phyloP scores from a whole-genome alignment of 1,140 invertebrate genomes.

The Drosophila pseudoananassae region DNA sequence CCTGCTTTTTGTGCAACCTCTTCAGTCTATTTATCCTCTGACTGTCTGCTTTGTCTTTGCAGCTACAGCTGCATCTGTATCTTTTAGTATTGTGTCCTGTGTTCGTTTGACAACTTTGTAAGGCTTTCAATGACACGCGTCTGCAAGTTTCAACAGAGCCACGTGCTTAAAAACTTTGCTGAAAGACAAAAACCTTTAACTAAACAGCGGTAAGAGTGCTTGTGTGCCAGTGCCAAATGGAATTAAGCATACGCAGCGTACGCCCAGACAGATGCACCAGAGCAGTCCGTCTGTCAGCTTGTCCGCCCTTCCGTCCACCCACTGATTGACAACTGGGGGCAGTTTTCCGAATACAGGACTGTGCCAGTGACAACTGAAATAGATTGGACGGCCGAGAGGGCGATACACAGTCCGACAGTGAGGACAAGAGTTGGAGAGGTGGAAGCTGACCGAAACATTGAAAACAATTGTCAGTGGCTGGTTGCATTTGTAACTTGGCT shows the following conservation, averaged over 20 bases:
- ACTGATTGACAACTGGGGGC: slow-evolving; percentile 64
- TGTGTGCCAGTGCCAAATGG: slow-evolving; percentile 34
- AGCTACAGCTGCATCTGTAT: neutral
- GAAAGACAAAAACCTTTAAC: slow-evolving; percentile 69
- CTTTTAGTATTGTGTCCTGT: slow-evolving; percentile 2
- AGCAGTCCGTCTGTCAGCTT: slow-evolving; percentile 5
- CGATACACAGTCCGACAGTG: neutral
- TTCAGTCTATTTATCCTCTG: slow-evolving; percentile 33
- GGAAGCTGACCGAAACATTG: slow-evolving; percentile 66
- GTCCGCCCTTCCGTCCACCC: neutral
- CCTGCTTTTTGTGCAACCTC: slow-evolving; percentile 20
- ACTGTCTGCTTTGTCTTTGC: slow-evolving; percentile 16
- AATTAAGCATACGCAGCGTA: slow-evolving; percentile 70
- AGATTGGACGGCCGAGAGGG: slow-evolving; percentile 54
- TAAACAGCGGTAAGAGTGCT: slow-evolving; percentile 31
- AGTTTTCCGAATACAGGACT: slow-evolving; percentile 13
- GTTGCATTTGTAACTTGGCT: slow-evolving; percentile 69
- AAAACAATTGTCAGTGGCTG: slow-evolving; percentile 77
- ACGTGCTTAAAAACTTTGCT: slow-evolving; percentile 74
- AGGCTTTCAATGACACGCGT: slow-evolving; percentile 72
- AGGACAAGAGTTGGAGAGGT: neutral
- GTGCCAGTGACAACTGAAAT: slow-evolving; percentile 65
- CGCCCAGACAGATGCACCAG: slow-evolving; percentile 30
- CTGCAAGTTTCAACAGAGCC: slow-evolving; percentile 57
- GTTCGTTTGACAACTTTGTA: slow-evolving; percentile 62